Base-by-base conservation (phyloP, 2,113 vertebrate species). In the Hippoglossus stenolepis region DNA sequence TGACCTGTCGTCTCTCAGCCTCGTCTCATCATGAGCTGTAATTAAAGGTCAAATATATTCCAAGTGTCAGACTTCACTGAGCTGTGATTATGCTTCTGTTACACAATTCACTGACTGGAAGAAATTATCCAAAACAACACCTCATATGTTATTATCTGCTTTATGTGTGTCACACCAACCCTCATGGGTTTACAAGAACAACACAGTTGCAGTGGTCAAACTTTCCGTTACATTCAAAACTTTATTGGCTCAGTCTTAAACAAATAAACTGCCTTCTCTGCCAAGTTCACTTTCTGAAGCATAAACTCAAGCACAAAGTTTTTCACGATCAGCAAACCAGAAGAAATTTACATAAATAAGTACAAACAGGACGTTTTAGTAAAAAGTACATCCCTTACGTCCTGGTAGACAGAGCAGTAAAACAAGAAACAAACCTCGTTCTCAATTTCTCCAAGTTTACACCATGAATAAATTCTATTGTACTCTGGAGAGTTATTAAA, bases 21-120 rank as follows among this genome's bases (percentile, higher is more conserved):
- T 71, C 67, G 56, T 88, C 87, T 85, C 80, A 89, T 92, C 84
- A 89, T 28, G 56, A 78, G 80, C 87, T 74, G 75, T 90, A 90
- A 92, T 89, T 90, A 87, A 84, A 91, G 90, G 82, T 91, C 89
- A 90, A 85, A 85, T 79, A 63, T 65, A 89, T 88, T 85, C 75
- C 14, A 43, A 40, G 89, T 77, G 86, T 85, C 87, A 89, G 68
- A 78, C 71, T 65, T 77, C 79, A 47, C 61, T 26, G 59, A 71
- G 81, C 83, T 84, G 62, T 73, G 83, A 60, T 77, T 75, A 4
- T 75, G 81, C 40, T 58, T 59, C 69, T 56, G 58, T 70, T 80
- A 77, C 71, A 43, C 9, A 45, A 75, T 71, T n/a, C 11, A 77
- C 49, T 59, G 38, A 74, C 49, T 73, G 72, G n/a, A 40, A 54